phyloP scores from a whole-genome alignment of 2,888 invertebrate species.

The Dorcus parallelipipedus region DNA sequence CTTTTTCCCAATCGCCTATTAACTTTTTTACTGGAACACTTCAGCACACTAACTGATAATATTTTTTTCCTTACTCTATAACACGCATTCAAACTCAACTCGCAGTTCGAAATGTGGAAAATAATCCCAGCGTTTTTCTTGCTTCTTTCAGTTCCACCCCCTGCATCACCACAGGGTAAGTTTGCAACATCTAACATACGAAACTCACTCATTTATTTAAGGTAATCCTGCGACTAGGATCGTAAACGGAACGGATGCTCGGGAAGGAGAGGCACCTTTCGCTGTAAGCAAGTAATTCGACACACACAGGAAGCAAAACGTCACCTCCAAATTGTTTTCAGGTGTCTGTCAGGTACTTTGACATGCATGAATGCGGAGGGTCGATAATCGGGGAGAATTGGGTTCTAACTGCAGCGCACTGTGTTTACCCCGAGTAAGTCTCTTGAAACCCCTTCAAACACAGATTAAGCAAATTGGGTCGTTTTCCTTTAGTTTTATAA shows the following conservation, averaged over 20 bases:
- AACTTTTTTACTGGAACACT: too few relatives aligned
- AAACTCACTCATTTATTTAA: not conserved
- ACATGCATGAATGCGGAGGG: constrained; percentile 26
- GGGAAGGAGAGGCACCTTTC: constrained; percentile 12
- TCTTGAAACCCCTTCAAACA: too few relatives aligned
- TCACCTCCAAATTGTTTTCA: constrained; percentile 7
- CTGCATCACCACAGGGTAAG: not conserved
- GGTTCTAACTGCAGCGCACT: constrained; percentile 29
- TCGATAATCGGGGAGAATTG: constrained; percentile 25
- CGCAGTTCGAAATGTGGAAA: not conserved
- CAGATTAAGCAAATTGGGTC: not conserved
- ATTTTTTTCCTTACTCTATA: too few relatives aligned
- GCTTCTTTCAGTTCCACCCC: not conserved
- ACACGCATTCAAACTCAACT: too few relatives aligned
- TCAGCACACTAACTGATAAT: too few relatives aligned
- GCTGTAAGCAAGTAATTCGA: constrained; percentile 8
- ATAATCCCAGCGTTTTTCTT: not conserved
- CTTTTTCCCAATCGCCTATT: too few relatives aligned
- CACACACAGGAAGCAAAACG: too few relatives aligned
- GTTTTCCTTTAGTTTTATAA: constrained; percentile 3
- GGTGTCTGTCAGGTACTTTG: constrained; percentile 27
- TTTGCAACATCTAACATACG: not conserved
- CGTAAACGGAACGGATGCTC: constrained; percentile 17
- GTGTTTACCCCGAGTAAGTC: constrained; percentile 21
- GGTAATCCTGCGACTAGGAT: constrained; percentile 6